Evolutionary conservation across 2,113 vertebrate species (phyloP).

Genomic region (Tursiops truncatus): DNA sequence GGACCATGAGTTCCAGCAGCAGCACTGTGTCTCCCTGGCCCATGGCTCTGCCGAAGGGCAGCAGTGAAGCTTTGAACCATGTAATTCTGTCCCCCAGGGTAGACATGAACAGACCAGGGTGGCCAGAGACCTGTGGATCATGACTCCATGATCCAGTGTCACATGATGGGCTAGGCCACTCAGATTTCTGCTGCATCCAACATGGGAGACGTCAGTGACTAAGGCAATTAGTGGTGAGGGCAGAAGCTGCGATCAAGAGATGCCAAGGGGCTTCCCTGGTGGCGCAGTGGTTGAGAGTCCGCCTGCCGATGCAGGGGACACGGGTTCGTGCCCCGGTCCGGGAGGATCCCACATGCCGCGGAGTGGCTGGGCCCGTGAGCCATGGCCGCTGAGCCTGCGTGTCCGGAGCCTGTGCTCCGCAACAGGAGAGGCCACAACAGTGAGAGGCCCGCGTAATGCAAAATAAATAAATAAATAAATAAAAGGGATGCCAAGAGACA

Average conservation of each 20-base stretch:
- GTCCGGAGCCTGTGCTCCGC: no score
- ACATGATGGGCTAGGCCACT: not conserved
- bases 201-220: not conserved
- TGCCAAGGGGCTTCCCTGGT: not conserved
- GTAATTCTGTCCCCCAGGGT: not conserved
- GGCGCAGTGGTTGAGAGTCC: no score
- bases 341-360: no score
- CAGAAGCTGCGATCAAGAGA: not conserved
- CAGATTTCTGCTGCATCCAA: not conserved
- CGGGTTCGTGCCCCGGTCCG: no score
- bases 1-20: not conserved
- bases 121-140: not conserved
- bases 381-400: no score
- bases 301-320: no score
- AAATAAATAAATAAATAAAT: no score
- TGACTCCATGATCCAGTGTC: not conserved
- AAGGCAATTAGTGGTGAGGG: not conserved
- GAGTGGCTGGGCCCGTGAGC: no score
- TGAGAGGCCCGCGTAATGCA: no score
- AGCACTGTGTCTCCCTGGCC: not conserved
- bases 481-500: not conserved
- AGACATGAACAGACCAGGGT: not conserved
- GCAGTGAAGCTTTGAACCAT: not conserved
- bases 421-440: no score
- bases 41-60: not conserved